Evolutionary conservation across 2,113 vertebrate species (phyloP), one percentile per base, ranked within the genome.

Genomic region (Sporophila hypoxantha): DNA sequence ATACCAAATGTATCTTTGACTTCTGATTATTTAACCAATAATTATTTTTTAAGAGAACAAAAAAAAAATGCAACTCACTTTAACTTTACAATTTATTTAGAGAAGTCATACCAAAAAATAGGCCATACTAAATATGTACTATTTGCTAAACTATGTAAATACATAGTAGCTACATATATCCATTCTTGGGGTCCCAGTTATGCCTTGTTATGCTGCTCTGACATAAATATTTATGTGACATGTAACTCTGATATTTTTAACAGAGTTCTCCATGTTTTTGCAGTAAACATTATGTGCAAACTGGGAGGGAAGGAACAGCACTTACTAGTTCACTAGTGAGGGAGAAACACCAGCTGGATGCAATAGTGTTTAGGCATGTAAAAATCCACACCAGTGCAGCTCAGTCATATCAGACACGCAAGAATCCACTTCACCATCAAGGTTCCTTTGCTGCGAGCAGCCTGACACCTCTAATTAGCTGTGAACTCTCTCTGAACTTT

Each of bases 401-500:
- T 83, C 42, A 2, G 66, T 37, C 23, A 1, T 22, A 39, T 30
- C 25, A 71, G 57, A 60, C 57, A 44, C 0, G 0, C 14, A 44
- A 52, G 50, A 68, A 75, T 56, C 57, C 36, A 26, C 50, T 67
- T 27, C 47, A 34, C 69, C 61, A 42, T 52, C 39, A 23, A 78
- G 65, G n/a, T 4, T 73, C 27, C 64, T 82, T 59, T 69, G 46
- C 79, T 5, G 0, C 22, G 46, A 41, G 60, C 34, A 79, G 42
- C 52, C 64, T 9, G 46, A 57, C 68, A 59, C 55, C 36, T 59
- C 68, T 85, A 89, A 92, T 92, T 85, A 92, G 76, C 60, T 74
- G 47, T 92, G 79, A 93, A 91, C 93, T 93, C 79, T 70, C 25
- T n/a, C 52, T 93, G 87, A 95, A 93, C 94, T 70, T 82, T 74